Evolutionary conservation across 2,113 vertebrate genomes (phyloP).

Genomic region (Pitta sordida): DNA sequence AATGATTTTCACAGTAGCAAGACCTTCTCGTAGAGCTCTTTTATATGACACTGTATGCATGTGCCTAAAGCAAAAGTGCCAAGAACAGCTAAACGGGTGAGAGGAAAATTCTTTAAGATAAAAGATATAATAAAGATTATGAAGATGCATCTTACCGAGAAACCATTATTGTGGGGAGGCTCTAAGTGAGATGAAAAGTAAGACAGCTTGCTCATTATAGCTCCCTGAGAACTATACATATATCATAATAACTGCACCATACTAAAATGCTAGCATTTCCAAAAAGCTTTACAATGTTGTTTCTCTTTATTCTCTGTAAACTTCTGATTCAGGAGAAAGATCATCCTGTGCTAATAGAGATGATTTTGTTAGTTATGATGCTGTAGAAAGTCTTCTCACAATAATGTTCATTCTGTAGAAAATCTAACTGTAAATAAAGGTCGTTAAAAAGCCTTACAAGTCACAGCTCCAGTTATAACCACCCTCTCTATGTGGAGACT

Average conservation of each 20-base stretch:
- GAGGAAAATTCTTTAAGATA: neutral
- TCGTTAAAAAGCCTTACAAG: neutral
- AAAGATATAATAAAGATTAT: neutral
- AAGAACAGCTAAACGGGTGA: neutral
- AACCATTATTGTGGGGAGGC: neutral
- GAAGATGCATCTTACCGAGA: neutral
- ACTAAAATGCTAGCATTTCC: neutral
- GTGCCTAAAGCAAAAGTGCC: neutral
- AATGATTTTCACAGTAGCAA: neutral
- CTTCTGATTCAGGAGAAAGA: neutral
- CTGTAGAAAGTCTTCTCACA: neutral
- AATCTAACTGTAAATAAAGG: slow-evolving; percentile 3
- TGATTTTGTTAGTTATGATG: neutral
- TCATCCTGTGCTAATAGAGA: neutral
- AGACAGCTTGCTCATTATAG: neutral
- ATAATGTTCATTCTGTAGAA: neutral
- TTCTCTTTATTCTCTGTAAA: neutral
- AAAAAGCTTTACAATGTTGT: neutral
- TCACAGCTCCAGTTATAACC: neutral
- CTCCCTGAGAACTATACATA: neutral
- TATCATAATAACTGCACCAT: neutral
- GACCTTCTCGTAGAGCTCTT: neutral
- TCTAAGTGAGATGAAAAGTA: neutral
- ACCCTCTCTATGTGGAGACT: neutral
- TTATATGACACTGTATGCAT: neutral